Conservation (phyloP, 1,140 invertebrate species). For the Magallana angulata region DNA sequence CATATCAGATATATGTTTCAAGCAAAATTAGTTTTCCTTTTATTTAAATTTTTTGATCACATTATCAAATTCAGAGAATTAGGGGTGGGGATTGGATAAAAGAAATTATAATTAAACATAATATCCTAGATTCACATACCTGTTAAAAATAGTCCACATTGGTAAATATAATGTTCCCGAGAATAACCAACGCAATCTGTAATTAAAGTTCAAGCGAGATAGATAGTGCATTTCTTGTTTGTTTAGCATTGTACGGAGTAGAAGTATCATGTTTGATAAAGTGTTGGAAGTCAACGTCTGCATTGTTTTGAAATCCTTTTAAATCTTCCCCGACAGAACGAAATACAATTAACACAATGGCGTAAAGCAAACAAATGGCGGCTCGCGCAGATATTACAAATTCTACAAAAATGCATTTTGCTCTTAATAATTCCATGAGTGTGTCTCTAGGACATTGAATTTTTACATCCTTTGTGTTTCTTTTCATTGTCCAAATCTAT, state of each 20-base stretch:
- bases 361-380: neutral
- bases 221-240: conserved; percentile 26
- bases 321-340: conserved; percentile 19
- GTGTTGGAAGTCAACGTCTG: conserved; percentile 19
- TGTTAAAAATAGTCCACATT: too few relatives aligned
- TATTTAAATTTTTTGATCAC: too few relatives aligned
- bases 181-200: neutral
- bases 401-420: neutral
- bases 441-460: too few relatives aligned
- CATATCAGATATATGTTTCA: too few relatives aligned
- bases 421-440: too few relatives aligned
- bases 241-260: conserved; percentile 6
- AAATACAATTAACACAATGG: conserved; percentile 7
- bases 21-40: too few relatives aligned
- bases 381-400: neutral
- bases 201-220: conserved; percentile 23
- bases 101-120: too few relatives aligned
- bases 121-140: too few relatives aligned
- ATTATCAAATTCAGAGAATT: too few relatives aligned
- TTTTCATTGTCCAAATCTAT: too few relatives aligned
- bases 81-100: too few relatives aligned
- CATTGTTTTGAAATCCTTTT: conserved; percentile 34
- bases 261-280: conserved; percentile 29
- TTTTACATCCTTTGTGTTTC: too few relatives aligned
- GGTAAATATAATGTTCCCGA: neutral